Conservation (phyloP, 1,140 invertebrate species). For the Aphis craccivora region DNA sequence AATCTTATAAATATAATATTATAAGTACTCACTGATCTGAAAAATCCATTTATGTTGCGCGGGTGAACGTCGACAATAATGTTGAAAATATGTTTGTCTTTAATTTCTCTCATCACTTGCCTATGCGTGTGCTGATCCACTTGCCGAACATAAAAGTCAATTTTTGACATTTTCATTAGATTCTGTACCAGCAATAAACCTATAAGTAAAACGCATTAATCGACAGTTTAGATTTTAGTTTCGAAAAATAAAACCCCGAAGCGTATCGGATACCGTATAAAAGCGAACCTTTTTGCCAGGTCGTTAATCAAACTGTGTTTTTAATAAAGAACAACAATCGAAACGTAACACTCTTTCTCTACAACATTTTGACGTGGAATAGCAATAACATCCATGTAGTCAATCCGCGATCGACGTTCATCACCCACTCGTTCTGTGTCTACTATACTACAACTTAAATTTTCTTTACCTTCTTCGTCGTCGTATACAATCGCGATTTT, state of each 20-base stretch:
- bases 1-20: neutral
- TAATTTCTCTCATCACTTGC: constrained; percentile 79
- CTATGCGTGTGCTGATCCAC: constrained; percentile 77
- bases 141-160: constrained; percentile 86
- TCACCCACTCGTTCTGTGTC: neutral
- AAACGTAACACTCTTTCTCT: neutral
- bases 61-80: constrained; percentile 85
- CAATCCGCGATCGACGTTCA: neutral
- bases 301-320: constrained; percentile 42
- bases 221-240: constrained; percentile 38
- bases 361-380: neutral
- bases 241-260: neutral
- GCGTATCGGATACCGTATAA: neutral
- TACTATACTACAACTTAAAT: neutral
- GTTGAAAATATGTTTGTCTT: constrained; percentile 83
- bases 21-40: constrained; percentile 77
- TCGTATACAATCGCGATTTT: constrained; percentile 93
- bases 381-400: neutral
- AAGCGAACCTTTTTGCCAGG: neutral
- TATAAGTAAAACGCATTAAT: constrained; percentile 64
- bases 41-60: constrained; percentile 77
- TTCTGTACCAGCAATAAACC: constrained; percentile 88
- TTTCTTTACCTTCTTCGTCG: constrained; percentile 77
- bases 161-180: constrained; percentile 74
- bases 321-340: constrained; percentile 37